These are phyloP conservation scores for Amphipyra tragopoginis DNA, from an alignment of 2,888 invertebrate species.

Conservation along the genomic window DNA sequence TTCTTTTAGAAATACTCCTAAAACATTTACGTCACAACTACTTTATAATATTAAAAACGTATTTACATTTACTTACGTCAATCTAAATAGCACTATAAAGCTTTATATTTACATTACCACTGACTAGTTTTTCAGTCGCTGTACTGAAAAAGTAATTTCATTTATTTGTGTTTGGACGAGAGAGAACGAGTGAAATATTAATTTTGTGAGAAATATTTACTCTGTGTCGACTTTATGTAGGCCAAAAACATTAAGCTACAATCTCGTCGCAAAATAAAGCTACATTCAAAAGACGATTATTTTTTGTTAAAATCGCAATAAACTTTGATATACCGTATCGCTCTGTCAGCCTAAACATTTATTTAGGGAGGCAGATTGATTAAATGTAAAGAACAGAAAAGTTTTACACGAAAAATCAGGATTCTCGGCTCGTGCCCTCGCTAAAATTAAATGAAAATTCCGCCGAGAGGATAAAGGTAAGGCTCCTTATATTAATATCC, in stretches of 20 bases:
- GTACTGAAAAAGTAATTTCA: slow-evolving; percentile 37
- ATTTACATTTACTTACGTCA: slow-evolving; percentile 20
- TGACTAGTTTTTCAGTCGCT: slow-evolving; percentile 18
- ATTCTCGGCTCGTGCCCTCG: slow-evolving; percentile 6
- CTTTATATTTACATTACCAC: slow-evolving; percentile 14
- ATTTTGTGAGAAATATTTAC: slow-evolving; percentile 40
- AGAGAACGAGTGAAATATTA: slow-evolving; percentile 35
- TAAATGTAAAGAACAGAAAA: slow-evolving; percentile 31
- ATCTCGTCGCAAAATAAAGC: slow-evolving; percentile 19
- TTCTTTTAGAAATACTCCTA: slow-evolving; percentile 11
- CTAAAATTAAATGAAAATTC: slow-evolving; percentile 36
- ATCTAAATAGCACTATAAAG: slow-evolving; percentile 12
- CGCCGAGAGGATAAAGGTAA: slow-evolving; percentile 21
- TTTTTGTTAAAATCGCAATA: slow-evolving; percentile 40
- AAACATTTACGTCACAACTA: not conserved
- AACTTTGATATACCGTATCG: slow-evolving; percentile 34
- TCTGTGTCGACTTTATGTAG: slow-evolving; percentile 8
- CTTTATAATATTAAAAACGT: slow-evolving; percentile 33
- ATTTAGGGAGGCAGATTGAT: slow-evolving; percentile 41
- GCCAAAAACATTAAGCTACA: slow-evolving; percentile 13
- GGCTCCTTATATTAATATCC: slow-evolving; percentile 59
- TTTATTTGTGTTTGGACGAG: slow-evolving; percentile 39
- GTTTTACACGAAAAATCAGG: slow-evolving; percentile 27
- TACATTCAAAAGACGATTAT: slow-evolving; percentile 24
- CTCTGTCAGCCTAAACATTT: slow-evolving; percentile 26